Evolutionary conservation across 1,140 invertebrate genomes (phyloP), one percentile per base, ranked within the genome.

Genomic region (Arctopsyche grandis): DNA sequence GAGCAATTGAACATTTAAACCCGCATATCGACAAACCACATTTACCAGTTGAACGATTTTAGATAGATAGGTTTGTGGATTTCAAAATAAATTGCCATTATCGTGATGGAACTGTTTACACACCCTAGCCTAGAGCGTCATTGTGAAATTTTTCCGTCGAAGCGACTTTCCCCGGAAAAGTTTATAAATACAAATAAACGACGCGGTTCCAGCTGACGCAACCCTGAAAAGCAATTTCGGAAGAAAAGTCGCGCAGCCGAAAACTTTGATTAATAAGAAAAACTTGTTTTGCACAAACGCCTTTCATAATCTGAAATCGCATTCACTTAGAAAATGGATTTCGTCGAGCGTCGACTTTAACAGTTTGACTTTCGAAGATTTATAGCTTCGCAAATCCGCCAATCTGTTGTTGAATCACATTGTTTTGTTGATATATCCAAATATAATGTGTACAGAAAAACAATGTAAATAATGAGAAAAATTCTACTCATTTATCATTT

Each of bases 201-300:
- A 56, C 21, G 26, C 74, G 48, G 16, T 16, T 69, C 76, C 76
- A 78, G 76, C 60, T 78, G 76, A 70, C 76, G 76, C 76, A 52
- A 48, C 63, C 60, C 63, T 78, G 76, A 78, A 78, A 78, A 78
- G 60, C 76, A 78, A 78, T 78, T 78, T 78, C 63, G 76, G 21
- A 21, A 29, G 63, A 78, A 78, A 78, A 78, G 63, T 78, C 60
- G 29, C 60, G 63, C 48, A 56, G 43, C 38, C 43, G 69, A 75
- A 76, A 78, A 78, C 76, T 78, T 78, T 78, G 76, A 78, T 78
- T 78, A 78, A 78, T 78, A 78, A 78, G 76, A 78, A 78, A 77
- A 77, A 77, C 75, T 77, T 77, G 75, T 29, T 77, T 77, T 66
- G 75, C 58, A 66, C 56, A 78, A 78, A 78, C 44, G 76, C 63